Evolutionary conservation across 1,140 invertebrate genomes (phyloP), one percentile per base, ranked within the genome.

Genomic region (Gonatopus flavifemur): DNA sequence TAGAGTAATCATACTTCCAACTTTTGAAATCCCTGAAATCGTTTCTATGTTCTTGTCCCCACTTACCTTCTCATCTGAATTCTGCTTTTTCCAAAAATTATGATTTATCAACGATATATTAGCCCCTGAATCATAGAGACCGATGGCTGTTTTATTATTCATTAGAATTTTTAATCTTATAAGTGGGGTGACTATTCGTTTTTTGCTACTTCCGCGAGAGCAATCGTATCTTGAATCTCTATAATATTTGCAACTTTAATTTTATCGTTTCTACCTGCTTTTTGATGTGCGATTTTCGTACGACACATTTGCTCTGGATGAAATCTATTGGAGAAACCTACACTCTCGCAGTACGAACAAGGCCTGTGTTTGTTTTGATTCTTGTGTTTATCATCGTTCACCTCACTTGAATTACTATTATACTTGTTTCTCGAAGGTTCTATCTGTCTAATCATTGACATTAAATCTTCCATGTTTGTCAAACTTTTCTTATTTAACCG

Each of bases 171-270:
- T 44, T 39, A 55, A 16, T 45, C 15, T 49, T n/a, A 55, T 55
- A 49, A 55, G 46, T 44, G 52, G 52, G 32, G 36, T 24, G 13
- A 36, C 38, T 28, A 38, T 30, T 48, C 20, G 51, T 53, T 53
- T 49, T 53, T 53, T 49, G 51, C 30, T 35, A 48, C 38, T 18
- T 47, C 39, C 7, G 28, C 12, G 12, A 6, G 10, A 10, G 38
- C 31, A 22, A 48, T 18, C 9, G 12, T 12, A n/a, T 41, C 44
- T 28, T 53, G 30, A 8, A 49, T 30, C 36, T 48, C 24, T 20
- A 32, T 36, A 31, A 48, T 53, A 31, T 53, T 53, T 37, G 28
- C 32, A 25, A 46, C 36, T 41, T 35, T 41, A 39, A 41, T 52
- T 24, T 40, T 52, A 12, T 47, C 30, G 33, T 47, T 52, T 41